Base-by-base conservation (phyloP, 2,797 vertebrate genomes). In the Hypotaenidia philippensis region DNA sequence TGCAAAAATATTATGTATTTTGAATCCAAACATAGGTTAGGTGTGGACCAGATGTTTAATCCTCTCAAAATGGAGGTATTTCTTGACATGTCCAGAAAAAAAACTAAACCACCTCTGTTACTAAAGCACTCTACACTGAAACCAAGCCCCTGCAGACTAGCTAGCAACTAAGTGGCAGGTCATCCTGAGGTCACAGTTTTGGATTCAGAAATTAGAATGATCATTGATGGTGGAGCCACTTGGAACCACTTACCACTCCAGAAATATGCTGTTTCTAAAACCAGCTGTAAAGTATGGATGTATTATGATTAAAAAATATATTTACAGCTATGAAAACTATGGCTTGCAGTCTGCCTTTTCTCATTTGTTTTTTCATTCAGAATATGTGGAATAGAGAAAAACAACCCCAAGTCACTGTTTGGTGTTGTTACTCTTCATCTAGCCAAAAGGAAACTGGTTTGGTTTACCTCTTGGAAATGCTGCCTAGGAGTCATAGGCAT, bases 391-490 rank as follows among this genome's bases (percentile, higher is more conserved):
- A 76, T 2, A 85, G 66, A 45, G 10, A 56, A 82, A 91, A 95
- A 20, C 52, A 82, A 68, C 13, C 9, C 66, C 38, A 75, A 94
- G 47, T 83, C 68, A 68, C 44, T 41, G 7, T 26, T 26, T 2
- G 1, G 57, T 12, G 5, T 25, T 52, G 18, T 49, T 50, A 38
- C 9, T 49, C 56, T 69, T 47, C 57, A 57, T 65, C 66, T 76
- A 87, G 81, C 56, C 64, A 85, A 83, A 90, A 94, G 53, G 56
- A 89, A 95, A 75, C 63, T 32, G 11, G 20, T 63, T 87, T 76
- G 9, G 32, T 55, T 90, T 60, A 74, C 45, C 60, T 94, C 23
- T 44, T 10, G 87, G 81, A 93, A 90, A 86, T 18, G 49, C 52
- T 70, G 64, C 45, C 31, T 52, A 29, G 36, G 87, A 90, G 27